Percentiles rank a stretch among this genome's conserved stretches.
Evolutionary conservation across 2,888 invertebrate genomes (phyloP).

Genomic region (Imbricaverruca yamaguchii): DNA sequence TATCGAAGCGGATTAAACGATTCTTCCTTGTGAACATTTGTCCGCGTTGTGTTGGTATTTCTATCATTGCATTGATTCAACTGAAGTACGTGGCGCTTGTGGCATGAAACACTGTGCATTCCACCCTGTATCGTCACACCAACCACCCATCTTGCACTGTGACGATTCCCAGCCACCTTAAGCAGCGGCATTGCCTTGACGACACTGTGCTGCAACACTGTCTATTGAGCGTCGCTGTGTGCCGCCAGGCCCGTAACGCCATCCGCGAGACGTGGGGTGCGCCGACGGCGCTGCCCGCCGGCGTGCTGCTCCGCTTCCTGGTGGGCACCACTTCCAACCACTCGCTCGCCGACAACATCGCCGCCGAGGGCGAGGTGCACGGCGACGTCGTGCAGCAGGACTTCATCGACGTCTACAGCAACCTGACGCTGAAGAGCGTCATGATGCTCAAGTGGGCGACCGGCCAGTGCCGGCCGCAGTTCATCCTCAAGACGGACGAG

Average conservation of each 20-base stretch:
- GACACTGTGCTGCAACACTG: too few relatives aligned
- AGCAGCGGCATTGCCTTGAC: too few relatives aligned
- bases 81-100: too few relatives aligned
- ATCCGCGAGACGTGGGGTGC: neutral
- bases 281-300: neutral
- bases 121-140: too few relatives aligned
- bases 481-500: slow-evolving; percentile 32
- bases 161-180: too few relatives aligned
- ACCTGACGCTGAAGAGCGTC: slow-evolving; percentile 32
- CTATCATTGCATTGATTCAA: too few relatives aligned
- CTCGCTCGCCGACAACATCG: neutral
- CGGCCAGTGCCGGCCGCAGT: slow-evolving; percentile 28
- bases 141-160: too few relatives aligned
- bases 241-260: neutral
- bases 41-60: too few relatives aligned
- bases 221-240: neutral
- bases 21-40: too few relatives aligned
- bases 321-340: neutral
- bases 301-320: neutral
- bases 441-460: slow-evolving; percentile 32
- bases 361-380: slow-evolving; percentile 24
- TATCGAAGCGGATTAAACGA: too few relatives aligned
- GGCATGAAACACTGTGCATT: too few relatives aligned
- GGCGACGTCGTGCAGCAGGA: slow-evolving; percentile 32
- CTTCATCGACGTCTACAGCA: slow-evolving; percentile 33